Evolutionary conservation across 1,140 invertebrate species (phyloP).

Genomic region (Scaptomyza montana): DNA sequence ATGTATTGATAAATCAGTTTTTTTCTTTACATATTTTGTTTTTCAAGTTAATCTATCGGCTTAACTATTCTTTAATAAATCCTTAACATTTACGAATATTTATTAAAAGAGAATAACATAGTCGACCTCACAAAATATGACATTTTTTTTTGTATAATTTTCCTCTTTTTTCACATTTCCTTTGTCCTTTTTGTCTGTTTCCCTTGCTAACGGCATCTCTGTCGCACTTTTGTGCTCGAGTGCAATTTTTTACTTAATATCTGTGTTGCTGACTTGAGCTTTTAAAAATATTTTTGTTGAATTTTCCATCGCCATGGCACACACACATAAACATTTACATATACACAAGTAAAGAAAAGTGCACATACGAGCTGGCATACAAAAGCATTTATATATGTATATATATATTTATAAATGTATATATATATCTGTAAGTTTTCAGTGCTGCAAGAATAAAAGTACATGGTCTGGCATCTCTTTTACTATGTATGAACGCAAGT

Average conservation of each 20-base stretch:
- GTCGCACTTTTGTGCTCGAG: conserved; percentile 17
- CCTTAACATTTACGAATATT: background rate
- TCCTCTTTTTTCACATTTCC: conserved; percentile 9
- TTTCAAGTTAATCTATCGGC: background rate
- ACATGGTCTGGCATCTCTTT: background rate
- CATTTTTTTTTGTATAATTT: conserved; percentile 23
- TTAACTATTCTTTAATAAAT: background rate
- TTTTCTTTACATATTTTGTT: too few species aligned
- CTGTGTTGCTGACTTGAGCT: conserved; percentile 61
- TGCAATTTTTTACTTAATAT: conserved; percentile 52
- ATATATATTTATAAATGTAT: background rate
- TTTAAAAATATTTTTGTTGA: conserved; percentile 67
- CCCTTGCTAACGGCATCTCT: conserved; percentile 26
- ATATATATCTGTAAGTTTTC: conserved; percentile 10
- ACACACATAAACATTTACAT: conserved; percentile 43
- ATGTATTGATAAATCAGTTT: too few species aligned
- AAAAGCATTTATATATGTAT: background rate
- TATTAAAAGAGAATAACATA: conserved; percentile 4
- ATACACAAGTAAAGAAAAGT: conserved; percentile 6
- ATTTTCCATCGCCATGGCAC: conserved; percentile 41
- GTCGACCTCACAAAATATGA: background rate
- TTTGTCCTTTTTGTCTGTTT: conserved; percentile 35
- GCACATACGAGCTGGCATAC: background rate
- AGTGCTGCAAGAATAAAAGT: conserved; percentile 9
- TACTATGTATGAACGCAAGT: conserved; percentile 9